Evolutionary conservation across 2,888 invertebrate genomes (phyloP), one percentile per base, ranked within the genome.

Genomic region (Gortyna flavago): DNA sequence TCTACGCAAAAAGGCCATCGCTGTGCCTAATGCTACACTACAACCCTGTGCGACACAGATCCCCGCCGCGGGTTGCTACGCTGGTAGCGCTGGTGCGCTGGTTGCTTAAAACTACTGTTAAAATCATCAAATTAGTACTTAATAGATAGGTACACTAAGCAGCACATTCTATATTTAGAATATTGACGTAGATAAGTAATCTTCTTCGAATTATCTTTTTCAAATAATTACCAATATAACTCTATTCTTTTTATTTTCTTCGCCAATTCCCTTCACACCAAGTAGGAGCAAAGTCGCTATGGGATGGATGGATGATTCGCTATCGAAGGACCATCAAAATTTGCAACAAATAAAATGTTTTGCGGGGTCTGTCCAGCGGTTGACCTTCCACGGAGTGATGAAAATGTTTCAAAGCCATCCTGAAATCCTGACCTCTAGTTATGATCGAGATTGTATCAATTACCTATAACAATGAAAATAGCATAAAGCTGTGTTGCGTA

Each of bases 401-500:
- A n/a, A 38, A 38, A 66, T 9, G 18, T 38, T 38, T n/a, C n/a
- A 21, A 54, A 51, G 11, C 16, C 6, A 9, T 57, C 29, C n/a
- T 11, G 13, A 25, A 35, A 51, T n/a, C 64, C 2, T 57, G 25
- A 9, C n/a, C 16, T 29, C 9, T 25, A 9, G n/a, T 48, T 35
- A 32, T 41, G 11, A 48, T 61, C 8, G 38, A 35, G 64, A 77
- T 65, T 7, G 21, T 54, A 75, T 82, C 77, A 41, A 18, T 2
- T 65, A 59, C 16, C 54, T 61, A 41, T 6, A 68, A 25, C 72
- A 77, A 80, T 65, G 38, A 67, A 73, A 79, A 72, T 48, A 71
- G 62, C 16, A 72, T 67, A 82, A 73, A 77, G 32, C 41, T 35
- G 35, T 79, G 72, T 61, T 29, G 75, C 59, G 68, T 85, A 76